Percentiles rank a stretch among this genome's conserved stretches.
Evolutionary conservation across 2,797 vertebrate species (phyloP).

Genomic region (Sus cebifrons): DNA sequence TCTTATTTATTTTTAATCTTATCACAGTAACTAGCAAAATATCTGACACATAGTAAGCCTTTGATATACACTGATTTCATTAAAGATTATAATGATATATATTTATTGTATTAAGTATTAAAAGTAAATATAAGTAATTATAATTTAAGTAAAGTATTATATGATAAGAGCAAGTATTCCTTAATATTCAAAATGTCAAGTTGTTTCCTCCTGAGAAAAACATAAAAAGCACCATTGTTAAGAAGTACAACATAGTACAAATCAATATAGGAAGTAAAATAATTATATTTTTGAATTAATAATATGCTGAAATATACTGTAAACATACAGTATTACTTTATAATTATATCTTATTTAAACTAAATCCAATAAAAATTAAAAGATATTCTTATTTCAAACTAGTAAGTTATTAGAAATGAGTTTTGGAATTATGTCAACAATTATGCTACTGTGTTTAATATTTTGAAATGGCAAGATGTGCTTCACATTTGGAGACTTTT

Average conservation of each 20-base stretch:
- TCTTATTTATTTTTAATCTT: constrained; percentile 5
- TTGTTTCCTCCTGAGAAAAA: constrained; percentile 7
- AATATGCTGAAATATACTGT: neutral
- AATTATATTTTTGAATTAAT: neutral
- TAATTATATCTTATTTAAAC: neutral
- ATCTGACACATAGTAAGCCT: neutral
- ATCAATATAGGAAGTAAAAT: neutral
- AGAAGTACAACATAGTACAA: constrained; percentile 14
- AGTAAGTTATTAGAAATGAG: neutral
- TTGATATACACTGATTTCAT: neutral
- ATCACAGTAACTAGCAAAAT: constrained; percentile 5
- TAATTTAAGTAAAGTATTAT: constrained; percentile 20
- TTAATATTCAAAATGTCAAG: constrained; percentile 31
- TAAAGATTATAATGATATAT: neutral
- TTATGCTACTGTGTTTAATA: neutral
- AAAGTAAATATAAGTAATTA: neutral
- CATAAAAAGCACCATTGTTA: neutral
- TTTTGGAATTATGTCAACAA: constrained; percentile 24
- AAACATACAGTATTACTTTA: neutral
- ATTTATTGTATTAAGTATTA: neutral
- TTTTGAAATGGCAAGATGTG: neutral
- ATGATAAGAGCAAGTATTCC: neutral
- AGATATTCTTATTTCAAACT: neutral
- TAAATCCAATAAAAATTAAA: constrained; percentile 18
- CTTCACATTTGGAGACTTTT: neutral